Evolutionary conservation across 2,797 vertebrate species (phyloP), one percentile per base, ranked within the genome.

Genomic region (Orientallactaga sibirica): DNA sequence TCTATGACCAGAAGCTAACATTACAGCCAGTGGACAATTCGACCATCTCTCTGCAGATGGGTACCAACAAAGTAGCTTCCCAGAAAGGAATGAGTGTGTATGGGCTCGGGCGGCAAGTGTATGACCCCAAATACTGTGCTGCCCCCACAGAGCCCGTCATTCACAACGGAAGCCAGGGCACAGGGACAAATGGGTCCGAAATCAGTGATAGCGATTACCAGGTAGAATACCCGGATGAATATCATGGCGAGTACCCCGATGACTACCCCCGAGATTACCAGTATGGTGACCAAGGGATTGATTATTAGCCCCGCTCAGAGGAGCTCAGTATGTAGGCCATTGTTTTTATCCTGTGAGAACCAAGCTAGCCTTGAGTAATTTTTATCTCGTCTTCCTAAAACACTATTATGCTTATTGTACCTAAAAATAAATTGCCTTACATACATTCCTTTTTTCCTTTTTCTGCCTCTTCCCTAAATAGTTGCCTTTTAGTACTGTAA

Each of bases 61-160:
- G 99, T 91, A 99, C 99, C 98, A 99, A 99, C 98, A 99, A 99
- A 98, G 99, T 99, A 81, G 99, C 99, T 4, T 99, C 99, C 71
- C 99, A 99, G 98, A 99, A 99, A 93, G 99, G 99, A 77, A 99
- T 99, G 99, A 99, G 99, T 1, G 99, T 99, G 91, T 99, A 99
- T 0, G 99, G 99, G 95, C 98, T 99, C 70, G 99, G 99, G 97
- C 98, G 99, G 43, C 99, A 99, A 98, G 99, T 99, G 25, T 99
- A 99, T 1, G 99, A 99, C 96, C 99, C 99, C 94, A 99, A 99
- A 97, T 99, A 99, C 98, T 99, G 99, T 78, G 99, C 99, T 92
- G 98, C 99, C 0, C 98, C 99, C 0, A 99, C 99, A 64, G 99
- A 99, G 94, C 99, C 99, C 0, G 97, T 99, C 93, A 98, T 99